Evolutionary conservation across 2,113 vertebrate genomes (phyloP).

Genomic region (Gymnocephalus cernua): DNA sequence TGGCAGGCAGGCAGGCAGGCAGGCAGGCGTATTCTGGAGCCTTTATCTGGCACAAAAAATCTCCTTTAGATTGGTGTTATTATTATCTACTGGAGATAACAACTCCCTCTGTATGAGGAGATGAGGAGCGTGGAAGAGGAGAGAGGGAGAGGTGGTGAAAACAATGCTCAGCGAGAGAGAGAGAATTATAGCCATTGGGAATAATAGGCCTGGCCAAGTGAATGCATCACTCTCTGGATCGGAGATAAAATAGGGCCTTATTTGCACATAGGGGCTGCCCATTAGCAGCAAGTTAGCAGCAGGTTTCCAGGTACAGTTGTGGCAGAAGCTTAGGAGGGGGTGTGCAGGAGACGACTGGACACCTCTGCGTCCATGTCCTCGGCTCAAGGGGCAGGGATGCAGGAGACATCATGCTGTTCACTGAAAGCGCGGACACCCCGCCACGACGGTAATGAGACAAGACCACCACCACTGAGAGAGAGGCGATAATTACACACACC

Average conservation of each 20-base stretch:
- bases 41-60: constrained; percentile 38
- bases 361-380: constrained; percentile 52
- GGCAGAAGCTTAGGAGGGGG: constrained; percentile 39
- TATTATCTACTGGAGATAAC: constrained; percentile 70
- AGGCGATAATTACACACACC: constrained; percentile 67
- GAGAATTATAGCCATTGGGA: constrained; percentile 52
- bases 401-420: constrained; percentile 53
- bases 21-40: neutral
- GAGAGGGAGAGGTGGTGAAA: constrained; percentile 28
- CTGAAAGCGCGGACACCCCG: constrained; percentile 55
- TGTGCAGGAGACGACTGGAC: constrained; percentile 49
- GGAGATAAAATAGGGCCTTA: constrained; percentile 47
- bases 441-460: constrained; percentile 72
- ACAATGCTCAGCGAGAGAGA: constrained; percentile 27
- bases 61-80: constrained; percentile 56
- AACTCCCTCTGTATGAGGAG: constrained; percentile 34
- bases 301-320: constrained; percentile 44
- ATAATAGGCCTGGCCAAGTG: constrained; percentile 61
- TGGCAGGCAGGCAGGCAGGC: constrained; percentile 11
- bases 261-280: constrained; percentile 60
- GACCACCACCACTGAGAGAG: constrained; percentile 55
- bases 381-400: constrained; percentile 52
- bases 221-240: constrained; percentile 49
- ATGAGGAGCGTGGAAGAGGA: constrained; percentile 21
- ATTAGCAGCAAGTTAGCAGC: constrained; percentile 67